Base-by-base conservation (phyloP, 2,888 invertebrate species). In the Operophtera brumata region DNA sequence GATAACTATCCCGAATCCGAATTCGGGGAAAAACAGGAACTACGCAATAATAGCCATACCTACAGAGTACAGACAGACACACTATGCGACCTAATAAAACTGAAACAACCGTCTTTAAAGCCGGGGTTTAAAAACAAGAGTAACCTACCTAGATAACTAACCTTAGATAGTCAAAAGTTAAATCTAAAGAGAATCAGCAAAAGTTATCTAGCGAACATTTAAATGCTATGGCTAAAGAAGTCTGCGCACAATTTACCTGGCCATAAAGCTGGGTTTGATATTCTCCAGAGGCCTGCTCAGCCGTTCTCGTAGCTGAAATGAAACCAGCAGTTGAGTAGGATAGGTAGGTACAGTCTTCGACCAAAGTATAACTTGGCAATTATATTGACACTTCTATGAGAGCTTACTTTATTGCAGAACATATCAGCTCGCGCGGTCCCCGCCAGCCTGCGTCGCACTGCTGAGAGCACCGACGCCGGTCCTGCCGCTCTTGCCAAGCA, bases 401-500 rank as follows among this genome's bases (percentile, higher is more conserved):
- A 28, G 25, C 55, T 56, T 54, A 86, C 87, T 71, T 84, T 82
- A 43, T 73, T 75, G 61, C 87, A 96, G 80, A 70, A 93, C 81
- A 64, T 47, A 48, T 86, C 86, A n/a, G 92, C 92, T 37, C 92
- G 91, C 6, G 93, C 91, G 11, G 91, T 88, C 45, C 89, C 90
- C 6, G 90, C 87, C 0, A 92, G 89, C 25, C 92, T 86, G 44
- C 91, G 82, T 37, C 92, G 88, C 1, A 94, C 93, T 1, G 93
- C 92, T 11, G 93, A 91, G 45, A 95, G 73, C 11, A 95, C 93
- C 0, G 93, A 92, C 0, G 91, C 51, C 92, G 95, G 59, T 92
- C 97, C 85, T 92, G 97, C 70, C 92, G 93, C 60, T 94, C 97
- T 69, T 93, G 93, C 76, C 93, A 92, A 69, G 94, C 96, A 64